A percentile compares a stretch with the other conserved stretches of the same genome.
Conservation (phyloP, 2,888 invertebrate species). For the Heliconius charithonia region DNA sequence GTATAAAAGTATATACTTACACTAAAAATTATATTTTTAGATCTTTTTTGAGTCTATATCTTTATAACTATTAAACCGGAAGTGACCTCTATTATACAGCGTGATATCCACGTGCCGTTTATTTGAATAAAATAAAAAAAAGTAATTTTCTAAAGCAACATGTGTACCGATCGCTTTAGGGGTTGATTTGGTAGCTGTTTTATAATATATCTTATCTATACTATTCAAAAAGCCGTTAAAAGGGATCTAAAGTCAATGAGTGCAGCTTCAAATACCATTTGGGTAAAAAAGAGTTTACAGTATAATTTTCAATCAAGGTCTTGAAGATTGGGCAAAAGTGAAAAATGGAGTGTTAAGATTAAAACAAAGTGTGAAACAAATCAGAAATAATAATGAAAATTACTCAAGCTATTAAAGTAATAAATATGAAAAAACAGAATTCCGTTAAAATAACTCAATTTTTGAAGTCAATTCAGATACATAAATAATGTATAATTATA, state of each 20-base stretch:
- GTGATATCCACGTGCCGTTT: slow-evolving; percentile 25
- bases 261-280: not conserved
- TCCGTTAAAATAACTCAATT: slow-evolving; percentile 31
- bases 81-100: slow-evolving; percentile 23
- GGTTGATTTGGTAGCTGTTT: not conserved
- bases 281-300: not conserved
- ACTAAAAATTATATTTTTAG: not conserved
- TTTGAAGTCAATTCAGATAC: slow-evolving; percentile 10
- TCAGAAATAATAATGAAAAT: not conserved
- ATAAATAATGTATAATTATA: slow-evolving; percentile 32
- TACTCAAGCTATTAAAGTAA: not conserved
- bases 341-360: too few species aligned
- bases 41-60: slow-evolving; percentile 1
- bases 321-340: too few species aligned
- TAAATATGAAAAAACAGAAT: not conserved
- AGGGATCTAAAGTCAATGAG: not conserved
- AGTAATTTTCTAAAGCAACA: slow-evolving; percentile 16
- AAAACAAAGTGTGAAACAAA: too few species aligned
- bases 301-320: not conserved
- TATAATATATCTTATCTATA: slow-evolving; percentile 6
- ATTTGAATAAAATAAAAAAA: slow-evolving; percentile 24
- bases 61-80: slow-evolving; percentile 13
- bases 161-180: slow-evolving; percentile 15
- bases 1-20: not conserved
- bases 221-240: not conserved